A percentile compares a stretch with the other conserved stretches of the same genome.
Conservation (phyloP, 2,797 vertebrate genomes). For the Sebastes steindachneri region DNA sequence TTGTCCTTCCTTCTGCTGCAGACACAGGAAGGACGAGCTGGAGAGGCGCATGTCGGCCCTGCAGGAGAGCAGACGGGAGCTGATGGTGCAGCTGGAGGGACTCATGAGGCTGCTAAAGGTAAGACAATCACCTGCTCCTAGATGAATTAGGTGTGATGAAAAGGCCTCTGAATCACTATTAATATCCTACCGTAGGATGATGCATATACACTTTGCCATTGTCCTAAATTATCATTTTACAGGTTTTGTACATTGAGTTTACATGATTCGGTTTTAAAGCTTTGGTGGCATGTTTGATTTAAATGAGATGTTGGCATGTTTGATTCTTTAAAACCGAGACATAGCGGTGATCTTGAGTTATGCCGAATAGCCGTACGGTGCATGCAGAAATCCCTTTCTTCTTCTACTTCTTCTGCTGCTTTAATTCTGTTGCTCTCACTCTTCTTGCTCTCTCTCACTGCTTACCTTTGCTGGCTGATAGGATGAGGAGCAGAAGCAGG, state of each 20-base stretch:
- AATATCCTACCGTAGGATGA: neutral
- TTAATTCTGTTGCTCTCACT: constrained; percentile 61
- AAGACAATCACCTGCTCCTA: neutral
- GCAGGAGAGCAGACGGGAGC: constrained; percentile 95
- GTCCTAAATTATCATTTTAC: neutral
- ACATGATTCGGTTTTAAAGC: neutral
- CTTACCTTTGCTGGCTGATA: constrained; percentile 79
- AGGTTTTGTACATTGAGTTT: neutral
- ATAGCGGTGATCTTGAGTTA: neutral
- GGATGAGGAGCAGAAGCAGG: constrained; percentile 99
- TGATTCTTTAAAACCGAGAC: constrained; percentile 15
- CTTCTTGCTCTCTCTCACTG: constrained; percentile 37
- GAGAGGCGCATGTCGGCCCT: constrained; percentile 97
- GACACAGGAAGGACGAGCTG: constrained; percentile 96
- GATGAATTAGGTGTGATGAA: neutral
- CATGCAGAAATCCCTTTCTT: constrained; percentile 50
- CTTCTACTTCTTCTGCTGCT: constrained; percentile 45
- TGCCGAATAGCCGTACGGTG: constrained; percentile 29
- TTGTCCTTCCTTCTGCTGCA: constrained; percentile 56
- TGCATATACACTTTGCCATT: neutral
- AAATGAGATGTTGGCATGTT: constrained; percentile 20
- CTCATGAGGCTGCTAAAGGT: constrained; percentile 99
- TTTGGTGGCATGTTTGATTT: constrained; percentile 17
- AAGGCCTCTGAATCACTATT: neutral
- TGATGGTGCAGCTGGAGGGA: constrained; percentile 98